Percentiles rank a stretch among this genome's conserved stretches.
These are phyloP conservation scores for Petrocephalus schoutedeni DNA, from an alignment of 2,797 vertebrate genomes.

Conservation along the genomic window DNA sequence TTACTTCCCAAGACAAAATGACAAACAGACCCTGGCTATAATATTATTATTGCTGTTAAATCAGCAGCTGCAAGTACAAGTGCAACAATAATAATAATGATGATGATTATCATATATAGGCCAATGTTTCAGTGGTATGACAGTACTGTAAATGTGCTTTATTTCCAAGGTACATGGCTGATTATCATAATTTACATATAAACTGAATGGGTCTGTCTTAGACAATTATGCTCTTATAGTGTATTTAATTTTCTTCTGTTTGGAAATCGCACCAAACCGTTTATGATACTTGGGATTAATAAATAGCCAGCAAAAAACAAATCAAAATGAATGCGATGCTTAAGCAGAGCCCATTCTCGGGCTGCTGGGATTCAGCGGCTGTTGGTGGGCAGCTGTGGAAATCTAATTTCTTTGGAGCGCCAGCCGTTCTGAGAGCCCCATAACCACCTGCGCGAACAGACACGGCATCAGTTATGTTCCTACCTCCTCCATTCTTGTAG, in stretches of 20 bases:
- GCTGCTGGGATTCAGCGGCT: background rate
- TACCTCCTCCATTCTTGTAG: slow-evolving; percentile 88
- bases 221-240: background rate
- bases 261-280: background rate
- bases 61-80: background rate
- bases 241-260: background rate
- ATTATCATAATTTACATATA: background rate
- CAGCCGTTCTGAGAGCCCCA: background rate
- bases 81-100: background rate
- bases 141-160: background rate
- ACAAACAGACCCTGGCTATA: background rate
- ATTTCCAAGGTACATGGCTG: background rate
- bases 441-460: slow-evolving; percentile 6
- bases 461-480: slow-evolving; percentile 35
- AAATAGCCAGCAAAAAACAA: background rate
- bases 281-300: background rate
- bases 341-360: background rate
- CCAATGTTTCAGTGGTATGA: background rate
- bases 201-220: background rate
- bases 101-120: background rate
- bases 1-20: background rate
- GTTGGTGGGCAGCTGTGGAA: background rate
- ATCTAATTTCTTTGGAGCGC: slow-evolving; percentile 4
- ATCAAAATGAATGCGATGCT: background rate
- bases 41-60: background rate